Evolutionary conservation across 2,888 invertebrate genomes (phyloP).

Genomic region (Mythimna ferrago): DNA sequence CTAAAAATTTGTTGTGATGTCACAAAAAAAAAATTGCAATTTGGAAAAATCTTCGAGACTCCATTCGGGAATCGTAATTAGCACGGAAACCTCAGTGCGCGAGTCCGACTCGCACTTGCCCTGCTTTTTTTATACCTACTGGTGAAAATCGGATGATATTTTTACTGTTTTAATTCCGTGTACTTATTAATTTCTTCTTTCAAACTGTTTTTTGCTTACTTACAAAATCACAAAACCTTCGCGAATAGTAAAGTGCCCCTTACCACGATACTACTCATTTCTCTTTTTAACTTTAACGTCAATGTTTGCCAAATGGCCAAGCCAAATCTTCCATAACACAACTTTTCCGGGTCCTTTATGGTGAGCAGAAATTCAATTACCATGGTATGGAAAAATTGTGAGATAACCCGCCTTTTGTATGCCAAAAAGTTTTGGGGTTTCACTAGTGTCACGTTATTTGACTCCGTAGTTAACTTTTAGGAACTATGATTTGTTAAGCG

Average conservation of each 20-base stretch:
- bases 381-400: conserved; percentile 73
- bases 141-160: too few species aligned
- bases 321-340: conserved; percentile 78
- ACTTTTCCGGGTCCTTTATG: conserved; percentile 72
- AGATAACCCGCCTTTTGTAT: conserved; percentile 54
- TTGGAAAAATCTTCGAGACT: too few species aligned
- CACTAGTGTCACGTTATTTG: conserved; percentile 20
- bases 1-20: too few species aligned
- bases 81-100: too few species aligned
- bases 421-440: conserved; percentile 42
- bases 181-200: too few species aligned
- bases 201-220: too few species aligned
- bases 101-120: too few species aligned
- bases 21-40: too few species aligned
- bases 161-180: too few species aligned
- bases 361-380: conserved; percentile 75
- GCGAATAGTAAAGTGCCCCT: conserved; percentile 69
- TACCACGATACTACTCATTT: conserved; percentile 71
- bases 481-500: conserved; percentile 22
- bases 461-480: conserved; percentile 20
- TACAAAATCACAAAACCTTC: conserved; percentile 69
- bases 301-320: conserved; percentile 79
- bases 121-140: too few species aligned
- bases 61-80: too few species aligned
- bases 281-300: conserved; percentile 72